Evolutionary conservation across 2,888 invertebrate genomes (phyloP).

Genomic region (Proisotoma minuta): DNA sequence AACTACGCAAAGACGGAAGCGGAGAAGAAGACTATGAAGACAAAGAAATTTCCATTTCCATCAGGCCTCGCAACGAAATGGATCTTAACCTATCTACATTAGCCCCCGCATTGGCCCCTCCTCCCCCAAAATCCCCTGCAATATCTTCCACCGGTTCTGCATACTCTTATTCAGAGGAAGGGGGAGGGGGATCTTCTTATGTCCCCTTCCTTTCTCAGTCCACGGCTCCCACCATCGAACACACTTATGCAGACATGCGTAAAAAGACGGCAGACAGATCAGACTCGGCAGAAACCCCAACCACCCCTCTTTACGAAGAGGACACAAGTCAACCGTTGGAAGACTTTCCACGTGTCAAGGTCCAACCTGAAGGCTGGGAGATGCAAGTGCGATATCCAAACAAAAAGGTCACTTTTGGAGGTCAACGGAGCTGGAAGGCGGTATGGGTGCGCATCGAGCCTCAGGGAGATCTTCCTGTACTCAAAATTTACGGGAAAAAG

Average conservation of each 20-base stretch:
- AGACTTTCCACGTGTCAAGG: conserved; percentile 77
- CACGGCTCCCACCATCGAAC: conserved; percentile 18
- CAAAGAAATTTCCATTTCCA: conserved; percentile 48
- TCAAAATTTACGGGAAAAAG: conserved; percentile 77
- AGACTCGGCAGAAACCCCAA: conserved; percentile 72
- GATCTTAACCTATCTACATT: conserved; percentile 48
- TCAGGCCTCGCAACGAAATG: conserved; percentile 42
- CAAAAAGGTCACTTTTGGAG: conserved; percentile 86
- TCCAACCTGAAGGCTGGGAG: conserved; percentile 85
- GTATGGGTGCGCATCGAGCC: conserved; percentile 75
- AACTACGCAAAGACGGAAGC: conserved; percentile 49
- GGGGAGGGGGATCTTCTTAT: conserved; percentile 38
- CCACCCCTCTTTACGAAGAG: conserved; percentile 90
- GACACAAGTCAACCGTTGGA: conserved; percentile 87
- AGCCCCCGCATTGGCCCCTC: conserved; percentile 72
- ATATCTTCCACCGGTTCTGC: conserved; percentile 43
- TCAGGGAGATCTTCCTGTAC: conserved; percentile 75
- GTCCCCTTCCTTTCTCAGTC: conserved; percentile 51
- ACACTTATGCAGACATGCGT: conserved; percentile 23
- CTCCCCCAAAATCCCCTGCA: conserved; percentile 60
- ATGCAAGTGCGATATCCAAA: conserved; percentile 89
- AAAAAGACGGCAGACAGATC: conserved; percentile 46
- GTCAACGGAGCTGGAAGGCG: conserved; percentile 96
- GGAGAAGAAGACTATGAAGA: conserved; percentile 46
- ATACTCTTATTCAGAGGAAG: conserved; percentile 46